Evolutionary conservation across 2,113 vertebrate species (phyloP), one percentile per base, ranked within the genome.

Genomic region (Syngnathoides biaculeatus): DNA sequence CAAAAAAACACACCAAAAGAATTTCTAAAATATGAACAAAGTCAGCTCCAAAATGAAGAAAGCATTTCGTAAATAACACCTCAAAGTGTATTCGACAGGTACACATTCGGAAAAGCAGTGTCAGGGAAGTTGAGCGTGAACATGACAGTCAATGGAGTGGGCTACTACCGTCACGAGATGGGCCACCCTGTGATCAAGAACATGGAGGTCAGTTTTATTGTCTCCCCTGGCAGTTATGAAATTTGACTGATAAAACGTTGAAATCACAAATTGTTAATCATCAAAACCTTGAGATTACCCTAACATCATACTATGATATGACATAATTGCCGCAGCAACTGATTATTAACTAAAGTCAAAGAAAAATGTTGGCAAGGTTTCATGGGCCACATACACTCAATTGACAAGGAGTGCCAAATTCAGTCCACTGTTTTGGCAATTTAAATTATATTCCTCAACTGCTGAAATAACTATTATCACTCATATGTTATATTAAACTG

Each of bases 121-220:
- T 88, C 82, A 0, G 95, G 96, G 24, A 94, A 92, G 76, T 72
- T 97, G 77, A 92, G 82, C 0, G 87, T 96, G 68, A 97, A 98
- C 72, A 96, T 96, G 95, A 97, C 96, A 0, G 93, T 97, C 57
- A 95, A 94, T 71, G 96, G 96, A 0, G 94, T 97, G 27, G 96
- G 95, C 1, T 97, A 98, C 85, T 96, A 97, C 80, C 92, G 92
- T 38, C 95, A 98, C 57, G 96, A 98, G 75, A 90, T 94, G 77
- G 96, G 95, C 20, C 93, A 93, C 68, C 93, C 94, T 10, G 88
- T 97, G 52, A 91, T 97, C 47, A 96, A 93, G 84, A 93, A 89
- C 22, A 92, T 89, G 60, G 94, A 97, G 89, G 96, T 96, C 80
- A 92, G 94, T 55, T 30, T 52, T 52, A 26, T 65, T 11, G 11